Conservation (phyloP, 2,797 vertebrate species). For the Propithecus deckenii region DNA sequence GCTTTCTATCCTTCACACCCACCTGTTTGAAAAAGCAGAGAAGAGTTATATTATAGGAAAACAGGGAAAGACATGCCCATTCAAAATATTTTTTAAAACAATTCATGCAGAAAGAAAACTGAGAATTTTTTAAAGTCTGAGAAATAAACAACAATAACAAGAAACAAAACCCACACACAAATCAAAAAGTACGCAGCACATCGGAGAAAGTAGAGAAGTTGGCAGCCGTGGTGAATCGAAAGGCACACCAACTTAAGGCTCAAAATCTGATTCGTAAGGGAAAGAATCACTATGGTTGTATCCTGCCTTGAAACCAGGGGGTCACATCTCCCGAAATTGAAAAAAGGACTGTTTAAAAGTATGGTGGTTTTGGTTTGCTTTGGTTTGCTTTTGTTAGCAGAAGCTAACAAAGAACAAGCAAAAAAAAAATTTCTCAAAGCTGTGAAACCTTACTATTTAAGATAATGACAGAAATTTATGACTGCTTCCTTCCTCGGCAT, state of each 20-base stretch:
- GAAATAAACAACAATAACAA: not conserved
- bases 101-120: conserved; percentile 26
- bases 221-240: not conserved
- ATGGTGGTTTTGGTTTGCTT: not conserved
- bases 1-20: conserved; percentile 20
- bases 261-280: not conserved
- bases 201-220: conserved; percentile 16
- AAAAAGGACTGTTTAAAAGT: conserved; percentile 19
- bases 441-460: conserved; percentile 74
- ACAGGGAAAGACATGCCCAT: not conserved
- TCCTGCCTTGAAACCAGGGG: not conserved
- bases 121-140: conserved; percentile 17
- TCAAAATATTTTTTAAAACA: conserved; percentile 42
- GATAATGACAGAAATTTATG: conserved; percentile 80
- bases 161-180: not conserved
- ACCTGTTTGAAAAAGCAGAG: conserved; percentile 20
- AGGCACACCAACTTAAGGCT: not conserved
- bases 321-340: conserved; percentile 37
- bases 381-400: too few species aligned
- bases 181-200: not conserved
- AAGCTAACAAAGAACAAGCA: conserved; percentile 71
- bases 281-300: conserved; percentile 30
- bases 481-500: conserved; percentile 74
- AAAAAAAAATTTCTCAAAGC: conserved; percentile 56
- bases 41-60: not conserved